These are phyloP conservation scores for Troglohyphantes excavatus DNA, from an alignment of 2,888 invertebrate genomes.

Conservation along the genomic window DNA sequence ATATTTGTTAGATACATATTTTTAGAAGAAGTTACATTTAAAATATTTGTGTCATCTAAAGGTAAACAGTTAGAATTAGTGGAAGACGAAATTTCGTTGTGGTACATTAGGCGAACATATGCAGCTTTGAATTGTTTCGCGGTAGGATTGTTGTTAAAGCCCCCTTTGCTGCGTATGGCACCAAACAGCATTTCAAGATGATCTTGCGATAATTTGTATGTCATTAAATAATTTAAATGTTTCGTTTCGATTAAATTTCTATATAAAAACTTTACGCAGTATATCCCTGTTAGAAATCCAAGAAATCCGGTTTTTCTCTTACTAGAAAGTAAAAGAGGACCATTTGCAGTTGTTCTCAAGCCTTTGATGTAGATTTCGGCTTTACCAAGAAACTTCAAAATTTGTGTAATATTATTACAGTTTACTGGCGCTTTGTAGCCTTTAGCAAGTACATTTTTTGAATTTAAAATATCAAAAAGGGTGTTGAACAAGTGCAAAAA, in stretches of 20 bases:
- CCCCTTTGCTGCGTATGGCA: conserved; percentile 16
- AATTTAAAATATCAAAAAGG: conserved; percentile 20
- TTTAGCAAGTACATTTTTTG: neutral
- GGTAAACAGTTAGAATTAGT: neutral
- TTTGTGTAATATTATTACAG: neutral
- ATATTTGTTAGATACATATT: conserved; percentile 12
- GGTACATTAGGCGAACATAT: conserved; percentile 13
- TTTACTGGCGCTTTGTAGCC: conserved; percentile 27
- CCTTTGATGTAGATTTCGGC: neutral
- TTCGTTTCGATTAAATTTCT: neutral
- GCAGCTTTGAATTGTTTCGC: conserved; percentile 45
- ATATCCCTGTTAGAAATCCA: conserved; percentile 2
- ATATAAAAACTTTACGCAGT: neutral
- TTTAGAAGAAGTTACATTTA: conserved; percentile 13
- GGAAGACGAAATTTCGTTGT: neutral
- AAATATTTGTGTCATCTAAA: conserved; percentile 13
- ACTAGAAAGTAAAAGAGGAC: neutral
- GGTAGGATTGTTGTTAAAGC: conserved; percentile 44
- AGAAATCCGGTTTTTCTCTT: neutral
- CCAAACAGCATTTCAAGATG: conserved; percentile 38
- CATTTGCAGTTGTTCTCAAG: neutral
- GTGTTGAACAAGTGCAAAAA: conserved; percentile 26
- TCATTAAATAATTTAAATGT: neutral
- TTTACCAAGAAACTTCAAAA: neutral
- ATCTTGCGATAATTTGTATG: conserved; percentile 46